Evolutionary conservation across 2,113 vertebrate genomes (phyloP).

Genomic region (Microcebus jonahi): DNA sequence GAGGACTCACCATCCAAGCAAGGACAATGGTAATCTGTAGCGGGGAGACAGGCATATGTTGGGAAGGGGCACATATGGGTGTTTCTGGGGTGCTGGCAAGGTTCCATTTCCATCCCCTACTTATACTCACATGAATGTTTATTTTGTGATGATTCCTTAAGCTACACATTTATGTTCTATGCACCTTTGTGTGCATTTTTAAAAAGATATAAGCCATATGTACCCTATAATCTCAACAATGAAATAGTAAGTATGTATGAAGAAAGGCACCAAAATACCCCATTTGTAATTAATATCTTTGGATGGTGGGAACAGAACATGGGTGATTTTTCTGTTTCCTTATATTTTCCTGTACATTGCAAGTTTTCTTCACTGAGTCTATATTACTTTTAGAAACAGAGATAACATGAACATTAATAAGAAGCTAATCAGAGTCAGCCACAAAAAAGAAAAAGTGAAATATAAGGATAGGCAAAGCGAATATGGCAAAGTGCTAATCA

Average conservation of each 20-base stretch:
- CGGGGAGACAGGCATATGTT: background rate
- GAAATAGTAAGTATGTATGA: background rate
- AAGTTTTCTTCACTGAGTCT: background rate
- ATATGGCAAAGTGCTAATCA: background rate
- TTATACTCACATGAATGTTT: background rate
- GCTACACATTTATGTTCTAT: background rate
- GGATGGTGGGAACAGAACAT: background rate
- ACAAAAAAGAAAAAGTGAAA: background rate
- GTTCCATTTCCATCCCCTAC: background rate
- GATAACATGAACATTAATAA: background rate
- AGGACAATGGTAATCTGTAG: background rate
- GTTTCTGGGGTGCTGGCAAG: background rate
- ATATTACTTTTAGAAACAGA: background rate
- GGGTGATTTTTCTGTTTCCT: background rate
- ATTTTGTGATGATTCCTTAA: background rate
- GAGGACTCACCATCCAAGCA: no score
- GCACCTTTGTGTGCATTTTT: background rate
- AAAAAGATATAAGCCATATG: background rate
- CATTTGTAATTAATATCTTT: background rate
- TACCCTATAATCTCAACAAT: background rate
- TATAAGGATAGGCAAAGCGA: background rate
- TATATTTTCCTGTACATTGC: background rate
- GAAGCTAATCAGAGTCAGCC: background rate
- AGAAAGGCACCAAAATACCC: background rate
- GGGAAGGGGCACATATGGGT: background rate